Conservation (phyloP, 1,140 invertebrate genomes). For the Cotesia typhae region DNA sequence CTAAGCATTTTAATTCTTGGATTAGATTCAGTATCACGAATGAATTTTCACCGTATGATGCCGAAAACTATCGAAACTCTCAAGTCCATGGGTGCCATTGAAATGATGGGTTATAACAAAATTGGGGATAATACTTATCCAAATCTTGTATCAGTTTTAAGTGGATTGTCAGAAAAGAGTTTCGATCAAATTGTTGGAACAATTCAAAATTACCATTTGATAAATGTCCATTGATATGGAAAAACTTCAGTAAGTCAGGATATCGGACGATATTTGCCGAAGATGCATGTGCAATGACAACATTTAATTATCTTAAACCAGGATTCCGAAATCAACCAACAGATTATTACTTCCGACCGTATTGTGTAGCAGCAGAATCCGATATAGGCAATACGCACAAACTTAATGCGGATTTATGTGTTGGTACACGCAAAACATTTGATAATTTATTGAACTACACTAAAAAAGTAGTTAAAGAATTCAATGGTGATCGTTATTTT, state of each 20-base stretch:
- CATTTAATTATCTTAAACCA: conserved; percentile 68
- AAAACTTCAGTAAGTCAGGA: conserved; percentile 63
- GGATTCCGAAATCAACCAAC: conserved; percentile 69
- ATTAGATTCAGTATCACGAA: conserved; percentile 84
- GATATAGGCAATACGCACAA: conserved; percentile 64
- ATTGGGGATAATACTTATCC: conserved; percentile 86
- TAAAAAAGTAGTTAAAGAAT: conserved; percentile 64
- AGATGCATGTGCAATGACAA: conserved; percentile 68
- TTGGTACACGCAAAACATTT: conserved; percentile 64
- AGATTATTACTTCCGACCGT: conserved; percentile 70
- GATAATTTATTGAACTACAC: conserved; percentile 62
- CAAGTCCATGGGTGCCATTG: conserved; percentile 70
- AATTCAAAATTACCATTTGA: conserved; percentile 67
- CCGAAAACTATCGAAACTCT: conserved; percentile 74
- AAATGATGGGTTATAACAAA: conserved; percentile 83
- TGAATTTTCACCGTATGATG: conserved; percentile 87
- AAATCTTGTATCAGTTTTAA: conserved; percentile 79
- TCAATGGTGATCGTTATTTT: conserved; percentile 64
- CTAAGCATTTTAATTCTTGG: conserved; percentile 83
- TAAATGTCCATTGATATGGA: conserved; percentile 69
- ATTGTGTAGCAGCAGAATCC: conserved; percentile 58
- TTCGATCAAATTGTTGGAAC: conserved; percentile 71
- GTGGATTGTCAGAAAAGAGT: conserved; percentile 71
- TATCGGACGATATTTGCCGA: conserved; percentile 69
- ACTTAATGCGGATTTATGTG: conserved; percentile 66